These are phyloP conservation scores for Nyleta sp. DNA, from an alignment of 2,888 invertebrate species.

Conservation along the genomic window DNA sequence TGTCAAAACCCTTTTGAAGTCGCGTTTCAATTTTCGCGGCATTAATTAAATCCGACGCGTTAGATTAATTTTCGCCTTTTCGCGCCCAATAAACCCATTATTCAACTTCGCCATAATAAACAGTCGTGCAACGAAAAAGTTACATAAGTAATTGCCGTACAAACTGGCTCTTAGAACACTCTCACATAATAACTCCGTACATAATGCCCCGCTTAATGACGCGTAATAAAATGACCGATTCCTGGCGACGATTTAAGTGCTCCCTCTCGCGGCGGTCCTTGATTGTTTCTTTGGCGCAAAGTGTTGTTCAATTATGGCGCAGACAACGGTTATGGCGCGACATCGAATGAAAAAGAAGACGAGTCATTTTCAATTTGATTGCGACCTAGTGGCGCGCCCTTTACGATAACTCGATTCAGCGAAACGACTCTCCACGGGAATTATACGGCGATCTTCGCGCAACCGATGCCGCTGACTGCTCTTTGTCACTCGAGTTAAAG, in stretches of 20 bases:
- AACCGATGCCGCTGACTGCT: conserved; percentile 27
- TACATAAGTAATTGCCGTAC: conserved; percentile 11
- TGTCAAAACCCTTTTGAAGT: conserved; percentile 16
- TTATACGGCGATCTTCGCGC: conserved; percentile 68
- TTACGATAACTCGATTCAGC: conserved; percentile 70
- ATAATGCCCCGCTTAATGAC: conserved; percentile 38
- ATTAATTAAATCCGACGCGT: conserved; percentile 20
- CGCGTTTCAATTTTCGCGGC: conserved; percentile 7
- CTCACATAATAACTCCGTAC: conserved; percentile 14
- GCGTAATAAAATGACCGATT: conserved; percentile 41
- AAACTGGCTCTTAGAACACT: not conserved
- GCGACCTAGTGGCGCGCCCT: conserved; percentile 70
- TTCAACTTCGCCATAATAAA: conserved; percentile 1
- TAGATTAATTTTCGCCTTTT: conserved; percentile 24
- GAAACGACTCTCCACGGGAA: conserved; percentile 69
- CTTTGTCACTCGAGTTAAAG: conserved; percentile 36
- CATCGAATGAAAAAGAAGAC: conserved; percentile 47
- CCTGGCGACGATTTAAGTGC: conserved; percentile 27
- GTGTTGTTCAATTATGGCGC: conserved; percentile 43
- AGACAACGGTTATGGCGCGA: conserved; percentile 40
- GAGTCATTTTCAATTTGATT: conserved; percentile 71
- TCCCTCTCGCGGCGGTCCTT: not conserved
- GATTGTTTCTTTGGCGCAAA: conserved; percentile 33
- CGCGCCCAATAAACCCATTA: conserved; percentile 18
- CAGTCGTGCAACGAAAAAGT: conserved; percentile 7